Conservation (phyloP, 64 coral and sea anemone genomes). For the Actinia equina region DNA sequence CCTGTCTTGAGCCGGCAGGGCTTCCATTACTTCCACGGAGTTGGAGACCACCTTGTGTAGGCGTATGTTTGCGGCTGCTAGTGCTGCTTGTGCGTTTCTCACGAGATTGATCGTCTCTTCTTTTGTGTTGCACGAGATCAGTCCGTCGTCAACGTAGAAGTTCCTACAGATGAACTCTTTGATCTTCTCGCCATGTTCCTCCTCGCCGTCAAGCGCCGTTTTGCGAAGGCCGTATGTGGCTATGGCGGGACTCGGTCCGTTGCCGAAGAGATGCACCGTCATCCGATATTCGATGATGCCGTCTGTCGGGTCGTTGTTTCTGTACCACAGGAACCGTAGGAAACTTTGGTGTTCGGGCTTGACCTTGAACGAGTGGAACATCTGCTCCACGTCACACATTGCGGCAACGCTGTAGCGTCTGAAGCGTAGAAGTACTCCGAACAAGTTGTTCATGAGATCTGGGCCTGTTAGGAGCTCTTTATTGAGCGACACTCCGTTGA, state of each 20-base stretch:
- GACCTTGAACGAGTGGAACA: conserved; percentile 38
- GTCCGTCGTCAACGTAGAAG: conserved; percentile 40
- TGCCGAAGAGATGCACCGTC: conserved; percentile 17
- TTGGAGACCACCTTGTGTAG: conserved; percentile 8
- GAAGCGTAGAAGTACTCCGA: conserved; percentile 2
- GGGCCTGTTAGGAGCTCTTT: not conserved
- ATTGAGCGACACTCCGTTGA: not conserved
- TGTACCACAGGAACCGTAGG: not conserved
- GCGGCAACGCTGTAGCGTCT: not conserved
- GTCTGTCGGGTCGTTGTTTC: not conserved
- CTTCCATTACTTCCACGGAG: conserved; percentile 13
- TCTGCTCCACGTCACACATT: conserved; percentile 44
- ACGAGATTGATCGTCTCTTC: not conserved
- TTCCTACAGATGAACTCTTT: conserved; percentile 30
- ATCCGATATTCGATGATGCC: conserved; percentile 8
- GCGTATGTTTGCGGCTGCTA: not conserved
- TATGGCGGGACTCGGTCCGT: conserved; percentile 29
- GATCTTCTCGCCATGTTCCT: not conserved
- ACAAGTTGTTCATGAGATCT: conserved; percentile 2
- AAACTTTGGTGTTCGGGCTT: conserved; percentile 8
- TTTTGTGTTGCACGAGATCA: not conserved
- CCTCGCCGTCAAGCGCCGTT: conserved; percentile 31
- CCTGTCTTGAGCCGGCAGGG: conserved; percentile 7
- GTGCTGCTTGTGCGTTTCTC: not conserved
- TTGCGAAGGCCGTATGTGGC: conserved; percentile 20